These are phyloP conservation scores for Aptenodytes patagonicus DNA, from an alignment of 2,113 vertebrate genomes.

Conservation along the genomic window DNA sequence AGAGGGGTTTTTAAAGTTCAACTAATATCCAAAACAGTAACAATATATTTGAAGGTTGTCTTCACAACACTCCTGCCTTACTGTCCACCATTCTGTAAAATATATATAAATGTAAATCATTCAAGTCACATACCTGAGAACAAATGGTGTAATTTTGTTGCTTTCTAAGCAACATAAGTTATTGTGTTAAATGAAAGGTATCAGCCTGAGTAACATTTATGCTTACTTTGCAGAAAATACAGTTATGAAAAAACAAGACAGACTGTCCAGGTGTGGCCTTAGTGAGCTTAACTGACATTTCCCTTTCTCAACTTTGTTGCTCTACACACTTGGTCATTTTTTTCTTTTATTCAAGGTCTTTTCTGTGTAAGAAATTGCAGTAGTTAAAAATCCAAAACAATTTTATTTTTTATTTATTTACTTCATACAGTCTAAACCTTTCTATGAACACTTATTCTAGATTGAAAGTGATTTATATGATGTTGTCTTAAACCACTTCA, in stretches of 20 bases:
- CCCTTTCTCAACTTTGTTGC: neutral
- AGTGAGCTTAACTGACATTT: neutral
- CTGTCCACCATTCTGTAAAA: neutral
- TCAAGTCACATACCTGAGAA: neutral
- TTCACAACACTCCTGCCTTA: neutral
- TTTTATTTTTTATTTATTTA: neutral
- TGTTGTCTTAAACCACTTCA: neutral
- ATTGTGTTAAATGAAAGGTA: neutral
- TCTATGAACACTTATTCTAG: neutral
- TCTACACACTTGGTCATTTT: neutral
- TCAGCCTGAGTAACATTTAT: neutral
- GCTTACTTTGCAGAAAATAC: neutral
- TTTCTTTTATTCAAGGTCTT: neutral
- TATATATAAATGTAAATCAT: neutral
- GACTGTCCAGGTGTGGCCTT: neutral
- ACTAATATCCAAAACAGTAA: neutral
- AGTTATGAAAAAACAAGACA: neutral
- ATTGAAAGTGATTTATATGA: neutral
- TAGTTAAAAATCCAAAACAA: neutral
- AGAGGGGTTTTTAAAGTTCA: neutral
- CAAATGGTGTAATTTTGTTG: neutral
- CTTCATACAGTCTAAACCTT: neutral
- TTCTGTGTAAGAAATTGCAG: neutral
- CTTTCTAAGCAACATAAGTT: neutral
- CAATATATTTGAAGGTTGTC: neutral